Percentiles rank a stretch among this genome's conserved stretches.
phyloP scores from a whole-genome alignment of 2,113 vertebrate species.

The Nibea coibor region DNA sequence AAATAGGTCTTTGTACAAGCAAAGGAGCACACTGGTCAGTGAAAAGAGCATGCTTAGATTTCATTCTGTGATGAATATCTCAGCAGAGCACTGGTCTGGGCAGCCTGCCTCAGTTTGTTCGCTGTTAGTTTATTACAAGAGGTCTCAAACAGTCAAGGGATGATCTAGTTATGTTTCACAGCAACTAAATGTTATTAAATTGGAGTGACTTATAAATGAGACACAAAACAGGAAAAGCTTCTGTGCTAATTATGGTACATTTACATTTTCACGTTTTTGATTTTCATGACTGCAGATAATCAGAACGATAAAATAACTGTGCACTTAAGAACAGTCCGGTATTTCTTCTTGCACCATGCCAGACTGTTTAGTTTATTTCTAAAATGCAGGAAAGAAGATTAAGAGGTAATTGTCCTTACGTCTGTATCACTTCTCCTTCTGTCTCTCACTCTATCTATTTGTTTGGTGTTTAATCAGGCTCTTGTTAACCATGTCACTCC shows the following conservation, averaged over 20 bases:
- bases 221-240: not conserved
- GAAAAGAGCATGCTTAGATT: not conserved
- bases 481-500: slow-evolving; percentile 69
- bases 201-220: not conserved
- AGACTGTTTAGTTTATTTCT: not conserved
- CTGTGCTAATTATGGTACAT: not conserved
- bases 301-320: not conserved
- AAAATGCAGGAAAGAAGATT: slow-evolving; percentile 20
- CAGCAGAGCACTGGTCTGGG: not conserved
- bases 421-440: slow-evolving; percentile 9
- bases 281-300: not conserved
- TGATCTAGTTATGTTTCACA: not conserved
- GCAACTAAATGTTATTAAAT: not conserved
- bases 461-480: slow-evolving; percentile 67
- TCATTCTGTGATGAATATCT: slow-evolving; percentile 21
- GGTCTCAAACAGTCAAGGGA: not conserved
- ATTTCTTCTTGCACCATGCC: not conserved
- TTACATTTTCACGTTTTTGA: not conserved
- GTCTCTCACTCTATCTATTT: slow-evolving; percentile 41
- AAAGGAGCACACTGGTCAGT: not conserved
- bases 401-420: slow-evolving; percentile 31
- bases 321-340: not conserved
- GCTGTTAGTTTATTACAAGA: slow-evolving; percentile 8
- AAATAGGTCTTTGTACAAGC: slow-evolving; percentile 2
- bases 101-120: slow-evolving; percentile 1